Percentiles rank a stretch among this genome's conserved stretches.
These are phyloP conservation scores for Salarias fasciatus DNA, from an alignment of 2,797 vertebrate genomes.

Conservation along the genomic window DNA sequence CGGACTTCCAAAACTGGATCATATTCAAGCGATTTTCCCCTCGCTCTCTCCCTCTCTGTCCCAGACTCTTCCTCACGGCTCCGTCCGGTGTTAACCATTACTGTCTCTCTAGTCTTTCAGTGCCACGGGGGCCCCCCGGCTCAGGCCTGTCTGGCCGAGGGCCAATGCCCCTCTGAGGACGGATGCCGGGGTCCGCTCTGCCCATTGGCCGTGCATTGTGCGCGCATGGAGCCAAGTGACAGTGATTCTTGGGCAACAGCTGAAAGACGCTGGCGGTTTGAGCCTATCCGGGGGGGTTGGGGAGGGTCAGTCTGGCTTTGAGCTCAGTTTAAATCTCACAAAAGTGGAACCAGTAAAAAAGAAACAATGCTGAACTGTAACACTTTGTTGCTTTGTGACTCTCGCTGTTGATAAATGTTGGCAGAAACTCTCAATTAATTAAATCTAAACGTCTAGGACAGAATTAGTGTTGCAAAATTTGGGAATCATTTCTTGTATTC, in stretches of 20 bases:
- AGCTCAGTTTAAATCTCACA: constrained; percentile 54
- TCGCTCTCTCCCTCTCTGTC: not conserved
- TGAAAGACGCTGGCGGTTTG: constrained; percentile 67
- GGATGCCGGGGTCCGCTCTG: constrained; percentile 69
- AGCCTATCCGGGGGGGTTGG: constrained; percentile 51
- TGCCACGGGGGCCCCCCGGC: constrained; percentile 47
- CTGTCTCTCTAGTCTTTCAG: constrained; percentile 73
- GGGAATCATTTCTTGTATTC: too few species aligned
- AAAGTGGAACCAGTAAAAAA: constrained; percentile 52
- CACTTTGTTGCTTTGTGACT: not conserved
- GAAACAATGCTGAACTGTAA: not conserved
- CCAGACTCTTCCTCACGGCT: constrained; percentile 35
- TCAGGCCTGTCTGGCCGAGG: constrained; percentile 63
- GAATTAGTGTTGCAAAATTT: too few species aligned
- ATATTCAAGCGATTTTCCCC: constrained; percentile 56
- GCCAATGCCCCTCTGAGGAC: constrained; percentile 73
- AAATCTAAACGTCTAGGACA: too few species aligned
- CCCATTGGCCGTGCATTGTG: constrained; percentile 65
- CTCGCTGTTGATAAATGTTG: too few species aligned
- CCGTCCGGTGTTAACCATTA: constrained; percentile 76
- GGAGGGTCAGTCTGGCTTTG: constrained; percentile 33
- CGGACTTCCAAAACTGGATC: constrained; percentile 76
- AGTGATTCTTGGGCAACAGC: constrained; percentile 80
- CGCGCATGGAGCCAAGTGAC: constrained; percentile 67
- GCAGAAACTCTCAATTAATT: too few species aligned